These are phyloP conservation scores for Pheucticus melanocephalus DNA, from an alignment of 2,113 vertebrate genomes.

Conservation along the genomic window DNA sequence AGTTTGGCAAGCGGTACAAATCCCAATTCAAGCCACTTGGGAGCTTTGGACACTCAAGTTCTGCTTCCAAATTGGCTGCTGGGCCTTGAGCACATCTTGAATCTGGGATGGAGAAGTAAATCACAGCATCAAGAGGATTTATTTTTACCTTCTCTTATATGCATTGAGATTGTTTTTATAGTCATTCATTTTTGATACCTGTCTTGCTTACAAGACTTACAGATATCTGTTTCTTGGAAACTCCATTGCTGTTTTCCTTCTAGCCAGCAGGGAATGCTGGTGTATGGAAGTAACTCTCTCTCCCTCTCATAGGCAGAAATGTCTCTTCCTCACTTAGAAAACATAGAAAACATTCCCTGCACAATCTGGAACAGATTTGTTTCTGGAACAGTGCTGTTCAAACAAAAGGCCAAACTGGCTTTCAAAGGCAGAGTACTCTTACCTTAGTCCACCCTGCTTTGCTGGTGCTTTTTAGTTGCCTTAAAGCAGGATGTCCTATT, in stretches of 20 bases:
- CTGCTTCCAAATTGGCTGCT: not conserved
- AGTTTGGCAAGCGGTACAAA: not conserved
- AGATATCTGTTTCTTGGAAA: not conserved
- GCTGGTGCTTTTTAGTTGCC: not conserved
- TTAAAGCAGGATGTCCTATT: not conserved
- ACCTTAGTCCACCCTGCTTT: not conserved
- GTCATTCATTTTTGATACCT: not conserved
- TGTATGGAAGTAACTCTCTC: conserved; percentile 15
- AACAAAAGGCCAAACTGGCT: not conserved
- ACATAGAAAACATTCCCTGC: not conserved
- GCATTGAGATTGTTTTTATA: not conserved
- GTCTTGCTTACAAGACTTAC: not conserved
- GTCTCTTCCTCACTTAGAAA: not conserved
- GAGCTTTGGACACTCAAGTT: not conserved
- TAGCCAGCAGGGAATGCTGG: conserved; percentile 56
- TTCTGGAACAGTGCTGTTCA: not conserved
- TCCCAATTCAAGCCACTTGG: not conserved
- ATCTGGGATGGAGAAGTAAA: not conserved
- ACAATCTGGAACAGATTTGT: not conserved
- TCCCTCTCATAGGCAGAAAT: not conserved
- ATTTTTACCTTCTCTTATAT: not conserved
- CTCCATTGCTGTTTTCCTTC: conserved; percentile 8
- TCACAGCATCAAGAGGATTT: not conserved
- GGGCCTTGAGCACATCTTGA: not conserved
- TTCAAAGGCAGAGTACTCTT: not conserved